Evolutionary conservation across 2,797 vertebrate species (phyloP).

Genomic region (Sebastes nivosus): DNA sequence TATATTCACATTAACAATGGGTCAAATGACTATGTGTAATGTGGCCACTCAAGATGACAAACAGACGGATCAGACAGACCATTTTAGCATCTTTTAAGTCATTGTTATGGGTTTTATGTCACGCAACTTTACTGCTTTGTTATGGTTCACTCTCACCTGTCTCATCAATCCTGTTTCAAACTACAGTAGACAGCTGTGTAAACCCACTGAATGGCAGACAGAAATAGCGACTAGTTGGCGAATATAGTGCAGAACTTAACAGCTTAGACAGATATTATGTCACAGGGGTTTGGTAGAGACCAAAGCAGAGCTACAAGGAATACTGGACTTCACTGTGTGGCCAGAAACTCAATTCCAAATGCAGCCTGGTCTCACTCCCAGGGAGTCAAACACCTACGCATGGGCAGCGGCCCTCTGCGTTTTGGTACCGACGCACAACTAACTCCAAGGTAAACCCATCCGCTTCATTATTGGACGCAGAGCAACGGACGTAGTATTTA

Average conservation of each 20-base stretch:
- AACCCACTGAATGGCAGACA: no score
- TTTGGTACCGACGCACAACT: no score
- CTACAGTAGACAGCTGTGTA: background rate
- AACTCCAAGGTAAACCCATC: no score
- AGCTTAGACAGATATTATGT: background rate
- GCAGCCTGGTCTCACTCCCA: no score
- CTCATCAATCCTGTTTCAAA: background rate
- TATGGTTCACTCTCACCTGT: background rate
- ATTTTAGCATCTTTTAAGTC: background rate
- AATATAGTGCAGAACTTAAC: background rate
- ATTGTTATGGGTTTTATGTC: background rate
- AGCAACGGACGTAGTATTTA: no score
- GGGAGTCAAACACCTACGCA: no score
- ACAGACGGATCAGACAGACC: background rate
- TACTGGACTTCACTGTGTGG: no score
- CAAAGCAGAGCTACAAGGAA: no score
- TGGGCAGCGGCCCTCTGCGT: no score
- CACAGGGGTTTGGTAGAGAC: background rate
- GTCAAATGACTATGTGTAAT: background rate
- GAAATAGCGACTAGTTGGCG: background rate
- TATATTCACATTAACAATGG: background rate
- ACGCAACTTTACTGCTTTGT: background rate
- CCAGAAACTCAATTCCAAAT: no score
- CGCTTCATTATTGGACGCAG: no score
- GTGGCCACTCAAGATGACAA: background rate